Evolutionary conservation across 2,113 vertebrate species (phyloP).

Genomic region (Piprites chloris): DNA sequence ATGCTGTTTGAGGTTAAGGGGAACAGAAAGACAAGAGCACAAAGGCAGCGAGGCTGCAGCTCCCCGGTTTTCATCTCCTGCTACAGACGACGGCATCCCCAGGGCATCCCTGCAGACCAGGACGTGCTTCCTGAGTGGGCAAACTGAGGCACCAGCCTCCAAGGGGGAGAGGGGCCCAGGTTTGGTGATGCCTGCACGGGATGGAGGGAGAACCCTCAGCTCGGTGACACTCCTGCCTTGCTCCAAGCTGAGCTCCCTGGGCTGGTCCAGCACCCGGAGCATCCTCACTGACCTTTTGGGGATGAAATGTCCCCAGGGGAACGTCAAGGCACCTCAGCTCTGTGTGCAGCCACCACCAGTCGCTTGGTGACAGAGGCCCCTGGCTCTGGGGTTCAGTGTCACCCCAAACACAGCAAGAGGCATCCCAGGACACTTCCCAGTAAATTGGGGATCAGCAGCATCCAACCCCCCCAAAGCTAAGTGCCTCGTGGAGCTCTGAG

Average conservation of each 20-base stretch:
- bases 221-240: background rate
- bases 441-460: background rate
- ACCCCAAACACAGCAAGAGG: fast-evolving
- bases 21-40: background rate
- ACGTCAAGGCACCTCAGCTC: background rate
- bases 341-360: background rate
- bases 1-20: background rate
- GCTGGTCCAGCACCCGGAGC: fast-evolving
- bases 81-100: background rate
- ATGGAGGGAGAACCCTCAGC: background rate
- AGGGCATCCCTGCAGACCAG: background rate
- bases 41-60: background rate
- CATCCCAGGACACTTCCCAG: fast-evolving
- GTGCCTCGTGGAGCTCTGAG: fast-evolving
- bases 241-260: background rate
- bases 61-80: fast-evolving
- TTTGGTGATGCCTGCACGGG: too few species aligned
- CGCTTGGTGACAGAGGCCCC: fast-evolving
- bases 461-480: background rate
- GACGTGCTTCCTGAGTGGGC: fast-evolving
- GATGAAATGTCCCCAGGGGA: background rate
- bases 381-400: fast-evolving
- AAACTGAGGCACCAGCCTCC: background rate
- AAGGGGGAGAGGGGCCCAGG: fast-evolving
- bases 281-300: fast-evolving